Percentiles rank a stretch among this genome's conserved stretches.
Evolutionary conservation across 2,888 invertebrate genomes (phyloP).

Genomic region (Nysson spinosus): DNA sequence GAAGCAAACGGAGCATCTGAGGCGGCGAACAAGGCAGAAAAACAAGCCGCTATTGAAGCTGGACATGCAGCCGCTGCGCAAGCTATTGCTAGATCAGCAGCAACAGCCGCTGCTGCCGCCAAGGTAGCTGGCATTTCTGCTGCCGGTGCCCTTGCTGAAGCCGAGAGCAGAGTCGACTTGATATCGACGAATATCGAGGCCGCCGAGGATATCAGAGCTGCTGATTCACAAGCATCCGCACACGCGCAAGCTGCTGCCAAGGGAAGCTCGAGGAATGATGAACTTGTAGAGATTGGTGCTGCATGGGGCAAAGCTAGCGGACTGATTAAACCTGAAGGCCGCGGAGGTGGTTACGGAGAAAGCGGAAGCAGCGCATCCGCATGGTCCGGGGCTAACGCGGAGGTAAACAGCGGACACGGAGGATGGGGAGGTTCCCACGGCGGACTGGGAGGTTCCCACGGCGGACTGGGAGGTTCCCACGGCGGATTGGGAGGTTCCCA

Average conservation of each 20-base stretch:
- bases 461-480: neutral
- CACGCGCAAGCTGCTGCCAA: neutral
- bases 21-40: neutral
- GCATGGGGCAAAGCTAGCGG: neutral
- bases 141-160: slow-evolving; percentile 5
- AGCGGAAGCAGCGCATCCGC: too few relatives aligned
- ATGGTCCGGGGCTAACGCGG: too few relatives aligned
- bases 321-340: neutral
- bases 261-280: slow-evolving; percentile 7
- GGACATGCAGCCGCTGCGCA: slow-evolving; percentile 6
- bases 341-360: neutral
- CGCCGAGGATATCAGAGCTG: neutral
- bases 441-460: neutral
- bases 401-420: neutral
- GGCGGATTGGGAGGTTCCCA: neutral
- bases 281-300: slow-evolving; percentile 12
- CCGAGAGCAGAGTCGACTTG: slow-evolving; percentile 4
- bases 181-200: neutral
- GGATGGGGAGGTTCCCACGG: neutral
- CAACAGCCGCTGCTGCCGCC: neutral
- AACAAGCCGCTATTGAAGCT: neutral
- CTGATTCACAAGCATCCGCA: neutral
- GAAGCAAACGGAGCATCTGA: neutral
- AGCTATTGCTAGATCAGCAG: slow-evolving; percentile 8
- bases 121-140: neutral